A percentile compares a stretch with the other conserved stretches of the same genome.
These are phyloP conservation scores for Drosophila arawakana DNA, from an alignment of 1,140 invertebrate genomes.

Conservation along the genomic window DNA sequence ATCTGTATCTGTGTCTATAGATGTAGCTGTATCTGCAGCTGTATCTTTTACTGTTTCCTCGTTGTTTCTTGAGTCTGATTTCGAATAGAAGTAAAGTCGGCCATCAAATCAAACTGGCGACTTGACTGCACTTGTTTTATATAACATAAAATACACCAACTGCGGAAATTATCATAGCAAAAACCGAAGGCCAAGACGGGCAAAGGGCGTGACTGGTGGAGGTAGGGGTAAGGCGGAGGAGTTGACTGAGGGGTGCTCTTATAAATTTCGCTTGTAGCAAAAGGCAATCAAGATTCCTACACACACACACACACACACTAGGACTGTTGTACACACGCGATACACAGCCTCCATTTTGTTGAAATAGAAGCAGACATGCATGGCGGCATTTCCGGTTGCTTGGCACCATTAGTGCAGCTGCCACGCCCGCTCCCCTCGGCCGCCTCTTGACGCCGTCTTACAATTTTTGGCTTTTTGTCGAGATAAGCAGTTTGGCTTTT, in stretches of 20 bases:
- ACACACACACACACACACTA: constrained; percentile 31
- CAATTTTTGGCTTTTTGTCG: constrained; percentile 73
- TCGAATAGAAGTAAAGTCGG: constrained; percentile 24
- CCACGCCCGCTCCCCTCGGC: constrained; percentile 53
- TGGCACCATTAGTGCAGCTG: constrained; percentile 79
- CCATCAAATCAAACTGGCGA: constrained; percentile 65
- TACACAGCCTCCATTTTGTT: constrained; percentile 71
- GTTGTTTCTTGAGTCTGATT: constrained; percentile 3
- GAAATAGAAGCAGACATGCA: constrained; percentile 78
- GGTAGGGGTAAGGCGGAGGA: background rate
- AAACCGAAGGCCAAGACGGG: constrained; percentile 39
- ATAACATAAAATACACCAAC: constrained; percentile 47
- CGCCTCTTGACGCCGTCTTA: constrained; percentile 7
- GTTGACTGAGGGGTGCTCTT: constrained; percentile 20
- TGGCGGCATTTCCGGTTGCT: constrained; percentile 81
- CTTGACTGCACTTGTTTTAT: constrained; percentile 65
- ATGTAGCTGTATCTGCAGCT: background rate
- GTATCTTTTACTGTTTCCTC: background rate
- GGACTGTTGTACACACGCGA: constrained; percentile 21
- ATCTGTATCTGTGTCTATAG: constrained; percentile 2
- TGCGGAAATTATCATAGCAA: constrained; percentile 80
- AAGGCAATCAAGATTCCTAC: constrained; percentile 75
- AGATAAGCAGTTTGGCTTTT: constrained; percentile 75
- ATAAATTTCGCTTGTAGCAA: constrained; percentile 66
- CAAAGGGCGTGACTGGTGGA: background rate